Evolutionary conservation across 2,888 invertebrate genomes (phyloP).

Genomic region (Nezara viridula): DNA sequence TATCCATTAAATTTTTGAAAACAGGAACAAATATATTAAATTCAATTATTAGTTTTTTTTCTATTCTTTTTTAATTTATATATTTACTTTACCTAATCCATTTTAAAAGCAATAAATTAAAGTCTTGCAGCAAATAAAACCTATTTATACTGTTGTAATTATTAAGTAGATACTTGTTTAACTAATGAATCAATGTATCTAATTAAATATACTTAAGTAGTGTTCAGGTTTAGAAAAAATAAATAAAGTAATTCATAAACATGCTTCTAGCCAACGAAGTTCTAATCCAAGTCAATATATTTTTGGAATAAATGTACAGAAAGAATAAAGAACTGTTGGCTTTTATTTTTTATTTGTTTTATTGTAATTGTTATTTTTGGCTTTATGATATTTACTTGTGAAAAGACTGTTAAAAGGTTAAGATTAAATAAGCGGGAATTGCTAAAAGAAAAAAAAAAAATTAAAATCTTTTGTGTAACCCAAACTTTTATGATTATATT

Average conservation of each 20-base stretch:
- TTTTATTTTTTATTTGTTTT: not conserved
- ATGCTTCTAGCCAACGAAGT: conserved; percentile 18
- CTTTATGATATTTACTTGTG: conserved; percentile 57
- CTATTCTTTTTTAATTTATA: not conserved
- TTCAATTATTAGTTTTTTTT: not conserved
- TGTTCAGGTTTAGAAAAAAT: not conserved
- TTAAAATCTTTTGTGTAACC: conserved; percentile 33
- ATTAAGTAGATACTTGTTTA: not conserved
- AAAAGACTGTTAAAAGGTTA: conserved; percentile 59
- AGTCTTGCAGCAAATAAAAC: conserved; percentile 15
- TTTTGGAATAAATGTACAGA: conserved; percentile 50
- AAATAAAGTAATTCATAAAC: conserved; percentile 3
- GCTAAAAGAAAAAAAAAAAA: conserved; percentile 29
- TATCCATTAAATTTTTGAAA: not conserved
- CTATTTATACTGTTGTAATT: not conserved
- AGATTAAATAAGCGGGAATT: conserved; percentile 52
- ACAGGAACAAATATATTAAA: not conserved
- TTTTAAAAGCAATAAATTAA: conserved; percentile 37
- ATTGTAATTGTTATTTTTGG: conserved; percentile 46
- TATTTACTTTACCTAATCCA: not conserved
- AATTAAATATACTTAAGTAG: conserved; percentile 1
- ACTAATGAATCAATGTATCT: not conserved
- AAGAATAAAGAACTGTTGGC: conserved; percentile 29
- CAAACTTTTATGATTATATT: conserved; percentile 22
- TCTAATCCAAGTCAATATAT: conserved; percentile 43